Evolutionary conservation across 2,797 vertebrate species (phyloP).

Genomic region (Aselliscus stoliczkanus): DNA sequence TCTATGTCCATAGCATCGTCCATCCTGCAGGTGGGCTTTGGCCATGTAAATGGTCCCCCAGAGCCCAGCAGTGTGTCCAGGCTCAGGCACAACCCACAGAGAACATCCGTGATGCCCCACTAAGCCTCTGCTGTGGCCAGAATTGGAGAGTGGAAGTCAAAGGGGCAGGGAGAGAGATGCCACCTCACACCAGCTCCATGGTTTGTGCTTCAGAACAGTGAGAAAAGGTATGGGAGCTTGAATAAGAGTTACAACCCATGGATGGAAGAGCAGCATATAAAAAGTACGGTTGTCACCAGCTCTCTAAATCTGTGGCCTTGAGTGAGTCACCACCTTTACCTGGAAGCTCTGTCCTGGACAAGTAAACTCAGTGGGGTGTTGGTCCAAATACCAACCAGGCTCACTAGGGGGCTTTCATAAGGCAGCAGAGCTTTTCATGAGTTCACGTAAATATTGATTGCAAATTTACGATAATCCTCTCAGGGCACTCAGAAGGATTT

Average conservation of each 20-base stretch:
- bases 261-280: accelerated
- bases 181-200: accelerated
- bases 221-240: not conserved
- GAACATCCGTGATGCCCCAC: accelerated
- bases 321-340: accelerated
- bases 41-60: accelerated
- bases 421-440: not conserved
- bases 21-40: too few species aligned
- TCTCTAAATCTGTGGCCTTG: not conserved
- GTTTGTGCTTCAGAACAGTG: not conserved
- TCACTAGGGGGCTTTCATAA: accelerated
- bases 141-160: accelerated
- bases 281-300: not conserved
- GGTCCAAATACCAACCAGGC: not conserved
- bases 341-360: not conserved
- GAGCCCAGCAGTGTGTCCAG: not conserved
- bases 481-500: not conserved
- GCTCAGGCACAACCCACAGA: not conserved
- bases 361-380: too few species aligned
- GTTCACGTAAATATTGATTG: not conserved
- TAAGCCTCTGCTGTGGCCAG: accelerated
- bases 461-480: not conserved
- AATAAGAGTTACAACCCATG: accelerated
- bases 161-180: accelerated
- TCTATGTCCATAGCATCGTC: accelerated